These are phyloP conservation scores for Drosophila oshimai DNA, from an alignment of 1,140 invertebrate genomes.

Conservation along the genomic window DNA sequence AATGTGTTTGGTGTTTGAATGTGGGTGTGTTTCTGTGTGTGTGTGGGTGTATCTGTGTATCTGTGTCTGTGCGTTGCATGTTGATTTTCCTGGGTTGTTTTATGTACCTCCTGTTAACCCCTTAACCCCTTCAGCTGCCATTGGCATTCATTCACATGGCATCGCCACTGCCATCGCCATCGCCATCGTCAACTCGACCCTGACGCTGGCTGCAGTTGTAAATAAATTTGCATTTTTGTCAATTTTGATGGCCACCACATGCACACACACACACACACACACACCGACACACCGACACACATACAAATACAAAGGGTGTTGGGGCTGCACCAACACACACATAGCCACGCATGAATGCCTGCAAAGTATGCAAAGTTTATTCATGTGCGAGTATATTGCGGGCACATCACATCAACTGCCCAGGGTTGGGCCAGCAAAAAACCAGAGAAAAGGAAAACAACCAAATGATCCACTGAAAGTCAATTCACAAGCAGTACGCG, in stretches of 20 bases:
- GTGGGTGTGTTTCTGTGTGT: neutral
- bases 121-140: constrained; percentile 6
- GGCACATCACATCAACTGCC: neutral
- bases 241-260: constrained; percentile 68
- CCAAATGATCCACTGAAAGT: neutral
- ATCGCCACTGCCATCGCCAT: constrained; percentile 17
- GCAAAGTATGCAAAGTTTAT: constrained; percentile 67
- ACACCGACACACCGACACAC: neutral
- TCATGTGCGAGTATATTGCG: constrained; percentile 23
- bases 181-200: constrained; percentile 47
- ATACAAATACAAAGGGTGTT: constrained; percentile 1
- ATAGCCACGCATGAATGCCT: constrained; percentile 48
- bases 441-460: neutral
- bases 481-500: too few species aligned
- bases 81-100: constrained; percentile 66
- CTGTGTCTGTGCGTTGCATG: constrained; percentile 36
- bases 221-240: constrained; percentile 81
- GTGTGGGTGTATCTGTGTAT: neutral
- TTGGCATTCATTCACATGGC: constrained; percentile 68
- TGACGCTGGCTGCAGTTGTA: constrained; percentile 61
- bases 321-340: constrained; percentile 2
- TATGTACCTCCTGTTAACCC: constrained; percentile 4
- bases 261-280: neutral
- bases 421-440: constrained; percentile 7
- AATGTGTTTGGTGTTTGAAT: constrained; percentile 23